These are phyloP conservation scores for Aleiodes leptofemur DNA, from an alignment of 2,888 invertebrate genomes.

Conservation along the genomic window DNA sequence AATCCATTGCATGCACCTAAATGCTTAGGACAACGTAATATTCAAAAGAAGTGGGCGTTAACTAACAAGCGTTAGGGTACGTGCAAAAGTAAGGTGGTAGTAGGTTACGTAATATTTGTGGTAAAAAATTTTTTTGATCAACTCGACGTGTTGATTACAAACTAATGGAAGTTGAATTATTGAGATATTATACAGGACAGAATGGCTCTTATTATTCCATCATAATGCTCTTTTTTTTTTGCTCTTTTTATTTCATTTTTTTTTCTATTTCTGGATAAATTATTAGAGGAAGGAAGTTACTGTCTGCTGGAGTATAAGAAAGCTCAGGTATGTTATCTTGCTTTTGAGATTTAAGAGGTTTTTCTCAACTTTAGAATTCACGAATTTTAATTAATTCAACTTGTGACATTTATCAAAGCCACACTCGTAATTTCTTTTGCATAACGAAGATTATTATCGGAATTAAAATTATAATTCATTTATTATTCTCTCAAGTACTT, in stretches of 20 bases:
- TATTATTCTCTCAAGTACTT: background rate
- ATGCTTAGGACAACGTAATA: constrained; percentile 73
- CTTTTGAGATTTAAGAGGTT: constrained; percentile 62
- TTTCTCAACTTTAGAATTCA: background rate
- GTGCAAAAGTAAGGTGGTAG: too few relatives aligned
- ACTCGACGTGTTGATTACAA: constrained; percentile 73
- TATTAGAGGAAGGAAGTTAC: constrained; percentile 71
- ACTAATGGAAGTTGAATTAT: constrained; percentile 73
- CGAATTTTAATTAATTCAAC: constrained; percentile 28
- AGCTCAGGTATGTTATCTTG: constrained; percentile 70
- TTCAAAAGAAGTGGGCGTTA: constrained; percentile 73
- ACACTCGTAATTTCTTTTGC: constrained; percentile 9
- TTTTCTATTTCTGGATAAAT: constrained; percentile 62
- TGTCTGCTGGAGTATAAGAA: constrained; percentile 70
- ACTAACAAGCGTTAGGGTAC: constrained; percentile 35
- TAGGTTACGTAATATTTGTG: too few relatives aligned
- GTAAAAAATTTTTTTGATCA: constrained; percentile 55
- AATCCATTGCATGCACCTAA: constrained; percentile 68
- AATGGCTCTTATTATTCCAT: constrained; percentile 61
- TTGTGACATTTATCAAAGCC: constrained; percentile 23
- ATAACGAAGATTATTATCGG: background rate
- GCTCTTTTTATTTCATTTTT: too few relatives aligned
- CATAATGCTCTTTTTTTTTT: constrained; percentile 57
- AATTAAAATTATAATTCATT: background rate
- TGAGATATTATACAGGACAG: constrained; percentile 73